Conservation (phyloP, 1,140 invertebrate species). For the Gryllus bimaculatus region DNA sequence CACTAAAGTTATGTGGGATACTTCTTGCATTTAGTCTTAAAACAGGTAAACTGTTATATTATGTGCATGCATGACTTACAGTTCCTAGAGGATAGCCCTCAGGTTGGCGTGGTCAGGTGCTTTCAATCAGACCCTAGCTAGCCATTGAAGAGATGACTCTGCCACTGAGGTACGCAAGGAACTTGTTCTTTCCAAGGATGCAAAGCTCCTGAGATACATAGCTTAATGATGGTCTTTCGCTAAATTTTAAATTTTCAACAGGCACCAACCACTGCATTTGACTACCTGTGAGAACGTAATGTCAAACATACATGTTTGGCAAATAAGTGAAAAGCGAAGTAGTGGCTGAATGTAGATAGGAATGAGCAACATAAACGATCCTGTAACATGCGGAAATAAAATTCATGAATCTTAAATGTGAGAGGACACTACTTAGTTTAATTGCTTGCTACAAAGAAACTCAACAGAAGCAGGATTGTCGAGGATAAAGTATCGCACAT, state of each 20-base stretch:
- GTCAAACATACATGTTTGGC: conserved; percentile 94
- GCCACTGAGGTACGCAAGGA: conserved; percentile 82
- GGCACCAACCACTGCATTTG: conserved; percentile 26
- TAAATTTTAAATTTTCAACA: neutral
- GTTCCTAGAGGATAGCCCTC: conserved; percentile 82
- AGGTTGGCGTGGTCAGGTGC: conserved; percentile 47
- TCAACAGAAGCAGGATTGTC: conserved; percentile 67
- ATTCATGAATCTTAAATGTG: neutral
- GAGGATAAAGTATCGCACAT: conserved; percentile 75
- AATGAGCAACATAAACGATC: conserved; percentile 71
- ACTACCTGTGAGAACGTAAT: conserved; percentile 56
- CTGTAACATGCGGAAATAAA: conserved; percentile 35
- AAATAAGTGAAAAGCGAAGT: conserved; percentile 72
- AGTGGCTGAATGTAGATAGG: conserved; percentile 90
- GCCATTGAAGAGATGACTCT: conserved; percentile 80
- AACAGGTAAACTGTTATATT: neutral
- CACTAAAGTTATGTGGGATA: no score
- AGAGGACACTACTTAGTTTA: neutral
- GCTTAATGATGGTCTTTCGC: neutral
- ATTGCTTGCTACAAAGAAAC: conserved; percentile 26
- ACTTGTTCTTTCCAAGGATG: conserved; percentile 82
- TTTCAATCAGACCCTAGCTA: conserved; percentile 78
- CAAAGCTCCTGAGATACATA: conserved; percentile 41
- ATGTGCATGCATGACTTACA: conserved; percentile 47
- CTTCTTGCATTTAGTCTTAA: neutral